phyloP scores from a whole-genome alignment of 1,140 invertebrate species.

The Orius laevigatus region DNA sequence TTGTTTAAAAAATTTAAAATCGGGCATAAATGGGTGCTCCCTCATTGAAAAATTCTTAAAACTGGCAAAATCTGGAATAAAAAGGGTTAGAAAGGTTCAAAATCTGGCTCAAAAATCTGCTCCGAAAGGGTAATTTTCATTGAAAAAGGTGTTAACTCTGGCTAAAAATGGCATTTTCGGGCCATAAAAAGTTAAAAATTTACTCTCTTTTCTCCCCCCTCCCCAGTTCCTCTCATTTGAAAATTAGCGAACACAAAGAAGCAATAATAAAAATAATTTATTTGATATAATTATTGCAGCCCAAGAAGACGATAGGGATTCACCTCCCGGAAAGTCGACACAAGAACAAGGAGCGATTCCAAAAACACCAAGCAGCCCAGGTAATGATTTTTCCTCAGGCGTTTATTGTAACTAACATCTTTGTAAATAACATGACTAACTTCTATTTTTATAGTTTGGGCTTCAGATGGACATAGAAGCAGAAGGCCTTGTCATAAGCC shows the following conservation, averaged over 20 bases:
- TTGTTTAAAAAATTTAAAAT: too few species aligned
- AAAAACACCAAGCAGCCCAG: constrained; percentile 15
- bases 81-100: neutral
- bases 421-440: neutral
- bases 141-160: neutral
- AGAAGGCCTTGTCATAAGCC: constrained; percentile 2
- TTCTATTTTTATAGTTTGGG: neutral
- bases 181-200: too few species aligned
- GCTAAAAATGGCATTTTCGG: too few species aligned
- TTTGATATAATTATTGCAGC: constrained; percentile 5
- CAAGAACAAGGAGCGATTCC: constrained; percentile 15
- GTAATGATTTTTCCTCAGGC: neutral
- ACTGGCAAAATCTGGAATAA: neutral
- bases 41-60: too few species aligned
- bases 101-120: neutral
- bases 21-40: too few species aligned
- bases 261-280: too few species aligned
- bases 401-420: neutral
- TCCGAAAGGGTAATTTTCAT: neutral
- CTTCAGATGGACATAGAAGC: neutral
- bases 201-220: too few species aligned
- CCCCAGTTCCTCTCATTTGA: too few species aligned
- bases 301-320: constrained; percentile 12
- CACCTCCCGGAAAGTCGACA: constrained; percentile 1
- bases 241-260: too few species aligned